These are phyloP conservation scores for Limnodromus scolopaceus DNA, from an alignment of 2,797 vertebrate genomes.

Conservation along the genomic window DNA sequence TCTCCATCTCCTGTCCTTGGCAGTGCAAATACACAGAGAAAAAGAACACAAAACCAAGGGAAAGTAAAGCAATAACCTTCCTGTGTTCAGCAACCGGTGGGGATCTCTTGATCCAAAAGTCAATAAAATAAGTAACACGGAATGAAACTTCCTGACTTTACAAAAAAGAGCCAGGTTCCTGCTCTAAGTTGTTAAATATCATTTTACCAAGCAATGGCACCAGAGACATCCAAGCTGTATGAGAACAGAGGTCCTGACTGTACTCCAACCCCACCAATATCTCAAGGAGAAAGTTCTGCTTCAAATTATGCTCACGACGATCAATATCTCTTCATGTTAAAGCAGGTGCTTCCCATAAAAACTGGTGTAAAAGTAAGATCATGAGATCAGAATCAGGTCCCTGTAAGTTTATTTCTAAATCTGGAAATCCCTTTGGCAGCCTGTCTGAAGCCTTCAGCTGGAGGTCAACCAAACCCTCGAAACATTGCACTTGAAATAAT, in stretches of 20 bases:
- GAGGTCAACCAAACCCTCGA: not conserved
- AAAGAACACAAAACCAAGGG: not conserved
- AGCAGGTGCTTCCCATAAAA: not conserved
- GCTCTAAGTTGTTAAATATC: not conserved
- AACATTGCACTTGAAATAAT: not conserved
- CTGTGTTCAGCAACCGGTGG: not conserved
- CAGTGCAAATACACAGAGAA: not conserved
- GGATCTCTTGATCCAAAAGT: not conserved
- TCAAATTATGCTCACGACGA: fast-evolving
- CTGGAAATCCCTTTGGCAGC: not conserved
- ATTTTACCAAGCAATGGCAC: not conserved
- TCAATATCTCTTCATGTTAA: not conserved
- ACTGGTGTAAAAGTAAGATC: not conserved
- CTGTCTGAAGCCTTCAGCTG: not conserved
- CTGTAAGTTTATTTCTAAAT: not conserved
- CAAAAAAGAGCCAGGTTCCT: not conserved
- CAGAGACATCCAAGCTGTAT: not conserved
- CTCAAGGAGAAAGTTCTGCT: not conserved
- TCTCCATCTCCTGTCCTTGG: not conserved
- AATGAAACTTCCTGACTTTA: not conserved
- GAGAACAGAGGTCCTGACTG: not conserved
- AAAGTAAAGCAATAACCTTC: not conserved
- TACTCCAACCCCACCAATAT: not conserved
- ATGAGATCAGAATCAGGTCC: not conserved
- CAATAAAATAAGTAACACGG: not conserved